Conservation (phyloP, 2,113 vertebrate species). For the Brachyhypopomus occidentalis region DNA sequence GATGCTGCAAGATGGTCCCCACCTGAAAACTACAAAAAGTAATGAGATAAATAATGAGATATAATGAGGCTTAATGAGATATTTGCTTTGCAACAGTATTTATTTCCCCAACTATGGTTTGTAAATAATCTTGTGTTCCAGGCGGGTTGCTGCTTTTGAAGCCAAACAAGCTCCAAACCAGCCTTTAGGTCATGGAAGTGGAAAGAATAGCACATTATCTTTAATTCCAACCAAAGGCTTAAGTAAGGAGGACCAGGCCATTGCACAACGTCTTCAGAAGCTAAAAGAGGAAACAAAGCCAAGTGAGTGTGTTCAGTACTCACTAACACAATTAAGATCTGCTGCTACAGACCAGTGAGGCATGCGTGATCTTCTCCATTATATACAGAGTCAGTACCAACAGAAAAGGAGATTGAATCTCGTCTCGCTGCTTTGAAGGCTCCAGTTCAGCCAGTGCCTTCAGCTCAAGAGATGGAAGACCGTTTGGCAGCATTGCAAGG, state of each 20-base stretch:
- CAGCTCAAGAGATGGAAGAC: constrained; percentile 83
- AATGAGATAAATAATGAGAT: too few relatives aligned
- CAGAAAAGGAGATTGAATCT: constrained; percentile 87
- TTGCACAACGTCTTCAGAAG: constrained; percentile 87
- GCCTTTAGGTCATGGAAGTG: constrained; percentile 56
- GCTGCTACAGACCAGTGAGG: background rate
- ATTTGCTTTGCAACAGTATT: background rate
- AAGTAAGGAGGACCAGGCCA: constrained; percentile 84
- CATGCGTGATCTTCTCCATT: background rate
- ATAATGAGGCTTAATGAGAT: constrained; percentile 58
- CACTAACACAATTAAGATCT: background rate
- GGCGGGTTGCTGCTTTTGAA: constrained; percentile 88
- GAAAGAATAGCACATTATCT: constrained; percentile 48
- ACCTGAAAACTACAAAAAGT: constrained; percentile 91
- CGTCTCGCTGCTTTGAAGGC: constrained; percentile 86
- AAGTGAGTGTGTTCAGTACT: constrained; percentile 73
- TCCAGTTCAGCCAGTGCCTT: constrained; percentile 74
- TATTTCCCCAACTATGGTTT: background rate
- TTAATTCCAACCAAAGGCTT: constrained; percentile 67
- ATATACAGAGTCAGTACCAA: constrained; percentile 80
- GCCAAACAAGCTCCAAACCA: constrained; percentile 78
- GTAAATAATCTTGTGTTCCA: constrained; percentile 59
- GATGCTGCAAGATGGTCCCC: constrained; percentile 84
- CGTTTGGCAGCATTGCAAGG: constrained; percentile 85
- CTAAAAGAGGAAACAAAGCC: constrained; percentile 86